Base-by-base conservation (phyloP, 2,888 invertebrate genomes). In the Therioaphis trifolii region DNA sequence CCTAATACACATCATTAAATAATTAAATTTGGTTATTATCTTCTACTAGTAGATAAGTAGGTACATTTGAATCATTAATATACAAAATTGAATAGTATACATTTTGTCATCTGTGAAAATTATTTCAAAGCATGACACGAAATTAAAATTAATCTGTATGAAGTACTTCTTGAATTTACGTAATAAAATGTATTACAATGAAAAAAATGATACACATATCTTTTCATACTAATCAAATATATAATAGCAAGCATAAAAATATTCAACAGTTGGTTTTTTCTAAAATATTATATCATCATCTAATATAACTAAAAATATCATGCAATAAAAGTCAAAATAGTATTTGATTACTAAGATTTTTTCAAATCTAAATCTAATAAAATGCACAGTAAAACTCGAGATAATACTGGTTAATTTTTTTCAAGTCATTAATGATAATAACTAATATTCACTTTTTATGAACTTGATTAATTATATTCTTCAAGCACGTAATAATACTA, bases 171-270 rank as follows among this genome's bases (percentile, higher is more conserved):
- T 12, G 21, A 24, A 24, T 58, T 21, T 21, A 14, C 14, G 15
- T 29, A 61, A 61, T 49, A 40, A 66, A 35, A 11, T 71, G 27
- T 14, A 46, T 14, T 71, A 27, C 18, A 49, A 9, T 7, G 11
- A 0, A 18, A 49, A n/a, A 71, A 49, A 35, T 29, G 40, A 68
- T 40, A 12, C n/a, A 29, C 27, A 46, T 24, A 69, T 24, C 5
- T 69, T 69, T 46, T 15, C 12, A 69, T 27, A 69, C 69, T 0
- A 71, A 71, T 18, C 29, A 49, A 27, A 71, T 49, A 71, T 21
- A 66, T 46, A 49, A 63, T 49, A 66, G 2, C 29, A 66, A 66
- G 63, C 63, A 76, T 63, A n/a, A 58, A 58, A 24, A 61, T 3
- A 61, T 35, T 5, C 35, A 35, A 27, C n/a, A 76, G n/a, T 18